Evolutionary conservation across 2,888 invertebrate genomes (phyloP).

Genomic region (Tipula lateralis): DNA sequence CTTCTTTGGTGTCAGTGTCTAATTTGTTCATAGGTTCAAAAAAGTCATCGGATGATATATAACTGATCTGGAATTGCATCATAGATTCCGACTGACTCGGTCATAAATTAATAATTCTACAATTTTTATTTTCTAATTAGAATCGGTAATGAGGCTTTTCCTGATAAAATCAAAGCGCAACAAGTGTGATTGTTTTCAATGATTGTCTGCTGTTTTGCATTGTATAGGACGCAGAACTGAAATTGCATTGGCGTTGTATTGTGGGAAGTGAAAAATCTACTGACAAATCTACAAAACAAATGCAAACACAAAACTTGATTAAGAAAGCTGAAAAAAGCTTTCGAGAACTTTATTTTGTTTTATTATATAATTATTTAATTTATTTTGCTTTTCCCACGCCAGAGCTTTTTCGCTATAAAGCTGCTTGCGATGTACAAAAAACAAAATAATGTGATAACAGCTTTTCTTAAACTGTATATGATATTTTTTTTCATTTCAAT

Average conservation of each 20-base stretch:
- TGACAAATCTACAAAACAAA: neutral
- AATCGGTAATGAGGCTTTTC: neutral
- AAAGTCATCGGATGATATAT: too few relatives aligned
- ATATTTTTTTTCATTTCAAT: neutral
- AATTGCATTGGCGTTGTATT: neutral
- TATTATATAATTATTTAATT: neutral
- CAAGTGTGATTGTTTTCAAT: neutral
- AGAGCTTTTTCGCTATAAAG: neutral
- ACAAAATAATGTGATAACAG: constrained; percentile 1
- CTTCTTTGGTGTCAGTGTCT: too few relatives aligned
- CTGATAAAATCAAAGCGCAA: neutral
- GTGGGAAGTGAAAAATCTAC: neutral
- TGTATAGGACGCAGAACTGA: neutral
- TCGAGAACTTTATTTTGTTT: neutral
- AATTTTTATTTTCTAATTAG: too few relatives aligned
- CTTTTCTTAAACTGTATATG: neutral
- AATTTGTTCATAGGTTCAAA: too few relatives aligned
- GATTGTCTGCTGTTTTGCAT: neutral
- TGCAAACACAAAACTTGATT: neutral
- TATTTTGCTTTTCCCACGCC: neutral
- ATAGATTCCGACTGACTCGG: too few relatives aligned
- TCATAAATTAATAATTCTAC: too few relatives aligned
- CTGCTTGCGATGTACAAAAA: neutral
- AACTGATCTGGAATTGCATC: too few relatives aligned
- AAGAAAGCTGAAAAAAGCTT: neutral